phyloP scores from a whole-genome alignment of 2,797 vertebrate species.

The Muraenolepis orangiensis region DNA sequence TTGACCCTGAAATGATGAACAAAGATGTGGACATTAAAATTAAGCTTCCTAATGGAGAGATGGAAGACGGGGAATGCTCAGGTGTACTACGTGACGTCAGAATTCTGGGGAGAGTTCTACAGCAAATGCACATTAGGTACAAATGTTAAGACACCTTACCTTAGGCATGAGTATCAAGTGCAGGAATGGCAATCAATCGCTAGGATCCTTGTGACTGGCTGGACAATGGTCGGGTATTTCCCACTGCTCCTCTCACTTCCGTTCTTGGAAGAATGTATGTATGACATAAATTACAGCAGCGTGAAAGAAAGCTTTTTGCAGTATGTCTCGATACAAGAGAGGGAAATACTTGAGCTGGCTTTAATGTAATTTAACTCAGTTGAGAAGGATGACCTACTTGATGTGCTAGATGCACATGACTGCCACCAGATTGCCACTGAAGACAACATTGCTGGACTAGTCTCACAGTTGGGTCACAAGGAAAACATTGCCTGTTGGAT shows the following conservation, averaged over 20 bases:
- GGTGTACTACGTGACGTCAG: slow-evolving; percentile 22
- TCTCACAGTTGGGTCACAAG: slow-evolving; percentile 36
- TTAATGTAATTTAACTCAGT: slow-evolving; percentile 22
- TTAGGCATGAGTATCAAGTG: too few relatives aligned
- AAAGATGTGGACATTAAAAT: slow-evolving; percentile 16
- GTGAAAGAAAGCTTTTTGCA: slow-evolving; percentile 16
- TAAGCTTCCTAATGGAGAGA: slow-evolving; percentile 22
- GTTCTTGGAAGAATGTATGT: slow-evolving; percentile 30
- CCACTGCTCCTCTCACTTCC: slow-evolving; percentile 25
- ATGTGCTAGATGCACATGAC: slow-evolving; percentile 20
- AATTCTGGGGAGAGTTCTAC: slow-evolving; percentile 32
- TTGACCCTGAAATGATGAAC: slow-evolving; percentile 17
- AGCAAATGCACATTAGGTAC: slow-evolving; percentile 18
- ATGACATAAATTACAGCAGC: slow-evolving; percentile 23
- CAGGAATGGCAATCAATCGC: too few relatives aligned
- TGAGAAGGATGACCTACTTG: too few relatives aligned
- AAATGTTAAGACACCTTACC: too few relatives aligned
- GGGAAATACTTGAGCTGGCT: slow-evolving; percentile 13
- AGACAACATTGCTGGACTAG: slow-evolving; percentile 26
- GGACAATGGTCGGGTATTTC: slow-evolving; percentile 24
- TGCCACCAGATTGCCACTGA: slow-evolving; percentile 26
- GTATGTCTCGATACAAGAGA: slow-evolving; percentile 21
- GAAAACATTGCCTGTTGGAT: too few relatives aligned
- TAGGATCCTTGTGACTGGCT: slow-evolving; percentile 11
- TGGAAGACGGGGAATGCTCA: slow-evolving; percentile 18